Conservation (phyloP, 2,113 vertebrate species). For the Himantopus leucocephalus region DNA sequence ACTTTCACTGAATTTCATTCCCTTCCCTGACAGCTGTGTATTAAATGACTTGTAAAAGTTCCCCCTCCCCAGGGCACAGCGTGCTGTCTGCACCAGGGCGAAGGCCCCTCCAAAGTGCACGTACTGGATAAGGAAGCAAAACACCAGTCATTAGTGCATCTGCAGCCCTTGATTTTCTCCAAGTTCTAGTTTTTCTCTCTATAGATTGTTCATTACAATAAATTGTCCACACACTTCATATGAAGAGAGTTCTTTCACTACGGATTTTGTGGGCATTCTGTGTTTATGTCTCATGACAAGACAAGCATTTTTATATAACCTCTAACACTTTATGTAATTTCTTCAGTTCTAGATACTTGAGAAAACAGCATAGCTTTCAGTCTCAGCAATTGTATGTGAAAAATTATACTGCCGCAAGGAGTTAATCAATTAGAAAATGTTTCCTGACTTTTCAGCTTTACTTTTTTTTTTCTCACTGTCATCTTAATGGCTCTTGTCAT, state of each 20-base stretch:
- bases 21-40: neutral
- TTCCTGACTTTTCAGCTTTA: neutral
- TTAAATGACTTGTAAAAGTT: neutral
- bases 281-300: neutral
- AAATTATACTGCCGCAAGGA: neutral
- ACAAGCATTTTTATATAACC: neutral
- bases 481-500: neutral
- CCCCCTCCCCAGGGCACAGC: neutral
- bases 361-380: neutral
- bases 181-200: neutral
- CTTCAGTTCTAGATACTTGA: neutral
- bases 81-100: fast-evolving
- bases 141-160: neutral
- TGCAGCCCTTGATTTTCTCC: neutral
- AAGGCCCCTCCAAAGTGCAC: neutral
- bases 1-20: neutral
- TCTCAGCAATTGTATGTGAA: neutral
- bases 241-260: neutral
- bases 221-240: neutral
- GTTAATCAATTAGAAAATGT: neutral
- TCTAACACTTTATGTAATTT: neutral
- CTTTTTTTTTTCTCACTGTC: neutral
- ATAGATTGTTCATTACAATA: neutral
- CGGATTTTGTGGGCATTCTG: neutral
- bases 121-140: neutral